Evolutionary conservation across 2,888 invertebrate species (phyloP), one percentile per base, ranked within the genome.

Genomic region (Mythimna pallens): DNA sequence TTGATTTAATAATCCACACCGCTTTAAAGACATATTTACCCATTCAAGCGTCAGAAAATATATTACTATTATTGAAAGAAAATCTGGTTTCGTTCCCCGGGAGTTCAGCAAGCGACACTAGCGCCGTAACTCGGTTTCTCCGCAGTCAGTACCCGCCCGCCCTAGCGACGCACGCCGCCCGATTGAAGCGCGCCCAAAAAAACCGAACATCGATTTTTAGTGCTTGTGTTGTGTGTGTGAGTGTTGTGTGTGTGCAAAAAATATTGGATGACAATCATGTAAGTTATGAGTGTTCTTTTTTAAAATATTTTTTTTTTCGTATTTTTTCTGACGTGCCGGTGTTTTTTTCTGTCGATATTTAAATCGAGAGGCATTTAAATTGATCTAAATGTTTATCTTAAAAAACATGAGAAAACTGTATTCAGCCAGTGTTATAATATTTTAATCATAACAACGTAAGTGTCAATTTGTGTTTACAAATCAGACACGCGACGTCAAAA

Each of bases 151-250:
- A 81, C 74, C 82, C 81, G 82, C 88, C 84, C 86, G 85, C 86
- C 82, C 70, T 65, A 70, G 65, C 71, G 82, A 82, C 86, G 85
- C 83, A 69, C 83, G 85, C 81, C 67, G 81, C 73, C 75, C 81
- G 88, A 83, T 79, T 71, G 61, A 68, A 76, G 71, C 65, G 78
- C 68, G 78, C 64, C 58, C 64, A 72, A 86, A 81, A 83, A 86
- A 83, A 83, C 77, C 81, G 81, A 81, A 88, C 88, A 88, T 88
- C 88, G 88, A 88, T 88, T 88, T 88, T 88, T 87, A 69, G 86
- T 86, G 87, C 73, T 80, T 75, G 88, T 88, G 90, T 83, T 83
- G 85, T 85, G 85, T 84, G 84, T 87, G 84, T 87, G 89, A 85
- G 89, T 85, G 82, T 80, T 68, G 82, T 85, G 86, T 83, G 83